A percentile compares a stretch with the other conserved stretches of the same genome.
Conservation (phyloP, 2,888 invertebrate genomes). For the Neoascia interrupta region DNA sequence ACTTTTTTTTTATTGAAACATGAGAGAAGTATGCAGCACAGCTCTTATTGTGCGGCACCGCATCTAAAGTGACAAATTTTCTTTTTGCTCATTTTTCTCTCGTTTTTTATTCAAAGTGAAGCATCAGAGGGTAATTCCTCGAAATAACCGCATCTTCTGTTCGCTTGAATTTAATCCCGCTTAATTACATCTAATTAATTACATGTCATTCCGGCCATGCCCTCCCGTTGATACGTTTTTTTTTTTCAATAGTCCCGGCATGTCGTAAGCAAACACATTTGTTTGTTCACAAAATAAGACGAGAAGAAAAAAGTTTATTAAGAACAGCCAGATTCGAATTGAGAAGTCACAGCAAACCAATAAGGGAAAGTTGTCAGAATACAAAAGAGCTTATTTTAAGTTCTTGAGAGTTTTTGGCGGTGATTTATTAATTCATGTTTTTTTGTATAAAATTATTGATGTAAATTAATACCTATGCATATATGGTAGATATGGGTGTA, state of each 20-base stretch:
- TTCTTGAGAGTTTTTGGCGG: not conserved
- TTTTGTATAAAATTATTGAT: too few relatives aligned
- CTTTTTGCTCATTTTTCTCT: conserved; percentile 24
- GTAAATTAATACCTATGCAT: too few relatives aligned
- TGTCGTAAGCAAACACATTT: conserved; percentile 36
- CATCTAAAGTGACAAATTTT: too few relatives aligned
- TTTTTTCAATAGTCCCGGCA: not conserved
- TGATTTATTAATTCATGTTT: not conserved
- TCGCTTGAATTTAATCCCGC: conserved; percentile 70
- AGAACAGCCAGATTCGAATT: conserved; percentile 14
- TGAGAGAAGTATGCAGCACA: too few relatives aligned
- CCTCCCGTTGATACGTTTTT: conserved; percentile 68
- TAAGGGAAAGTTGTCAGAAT: conserved; percentile 23
- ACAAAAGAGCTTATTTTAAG: conserved; percentile 4
- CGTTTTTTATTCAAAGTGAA: conserved; percentile 32
- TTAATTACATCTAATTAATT: conserved; percentile 73
- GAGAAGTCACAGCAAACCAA: conserved; percentile 2
- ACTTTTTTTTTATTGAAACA: too few relatives aligned
- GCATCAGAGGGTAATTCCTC: conserved; percentile 49
- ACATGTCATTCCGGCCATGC: conserved; percentile 70
- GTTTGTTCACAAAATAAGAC: conserved; percentile 15
- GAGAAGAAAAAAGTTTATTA: not conserved
- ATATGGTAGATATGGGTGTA: too few relatives aligned
- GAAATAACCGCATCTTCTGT: conserved; percentile 47
- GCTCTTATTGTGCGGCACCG: too few relatives aligned